A percentile compares a stretch with the other conserved stretches of the same genome.
Conservation (phyloP, 2,797 vertebrate genomes). For the Lagocephalus sceleratus region DNA sequence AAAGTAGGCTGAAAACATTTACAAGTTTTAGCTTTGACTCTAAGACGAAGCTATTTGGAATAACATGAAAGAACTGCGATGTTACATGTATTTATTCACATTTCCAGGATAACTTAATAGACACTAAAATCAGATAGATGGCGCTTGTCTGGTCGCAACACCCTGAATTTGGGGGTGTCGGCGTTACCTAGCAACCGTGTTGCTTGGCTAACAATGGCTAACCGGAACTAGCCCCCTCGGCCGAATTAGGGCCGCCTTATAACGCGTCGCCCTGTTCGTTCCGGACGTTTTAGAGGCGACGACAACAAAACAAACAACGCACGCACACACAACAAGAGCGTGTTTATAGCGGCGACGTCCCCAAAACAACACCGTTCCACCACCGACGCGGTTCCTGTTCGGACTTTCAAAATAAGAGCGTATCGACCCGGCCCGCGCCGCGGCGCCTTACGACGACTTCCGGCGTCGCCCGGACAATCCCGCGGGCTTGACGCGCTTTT, state of each 20-base stretch:
- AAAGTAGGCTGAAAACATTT: no score
- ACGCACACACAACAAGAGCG: no score
- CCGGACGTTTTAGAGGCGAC: not conserved
- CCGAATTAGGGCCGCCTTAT: not conserved
- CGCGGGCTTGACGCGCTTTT: conserved; percentile 30
- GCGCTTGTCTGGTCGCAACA: not conserved
- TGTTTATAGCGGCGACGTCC: conserved; percentile 5
- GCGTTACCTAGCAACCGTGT: conserved; percentile 42
- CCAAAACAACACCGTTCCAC: not conserved
- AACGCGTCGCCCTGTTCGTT: not conserved
- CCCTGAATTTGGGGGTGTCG: not conserved
- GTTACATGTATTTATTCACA: no score
- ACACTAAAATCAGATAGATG: not conserved
- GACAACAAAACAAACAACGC: not conserved
- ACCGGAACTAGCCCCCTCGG: not conserved
- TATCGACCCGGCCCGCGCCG: fast-evolving
- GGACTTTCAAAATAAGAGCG: conserved; percentile 44
- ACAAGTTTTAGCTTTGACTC: no score
- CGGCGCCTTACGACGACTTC: conserved; percentile 33
- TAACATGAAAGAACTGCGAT: no score
- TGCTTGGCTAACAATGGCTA: conserved; percentile 7
- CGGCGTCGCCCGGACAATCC: conserved; percentile 8
- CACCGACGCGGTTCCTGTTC: not conserved
- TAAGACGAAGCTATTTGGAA: no score
- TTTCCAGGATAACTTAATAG: not conserved